Percentiles rank a stretch among this genome's conserved stretches.
Conservation (phyloP, 2,888 invertebrate species). For the Sminthurinus aureus region DNA sequence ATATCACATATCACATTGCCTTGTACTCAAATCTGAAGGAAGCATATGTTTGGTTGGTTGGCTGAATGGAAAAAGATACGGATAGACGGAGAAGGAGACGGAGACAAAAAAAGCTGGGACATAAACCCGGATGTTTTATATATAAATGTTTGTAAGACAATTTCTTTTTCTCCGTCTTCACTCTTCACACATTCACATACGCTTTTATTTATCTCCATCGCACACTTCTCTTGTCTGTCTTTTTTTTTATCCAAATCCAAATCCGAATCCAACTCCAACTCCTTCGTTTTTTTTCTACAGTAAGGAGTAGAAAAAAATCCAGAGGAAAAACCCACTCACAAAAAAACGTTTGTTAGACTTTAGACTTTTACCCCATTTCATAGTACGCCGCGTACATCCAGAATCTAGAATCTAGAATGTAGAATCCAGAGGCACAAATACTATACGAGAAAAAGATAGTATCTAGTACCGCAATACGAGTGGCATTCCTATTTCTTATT, state of each 20-base stretch:
- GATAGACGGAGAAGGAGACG: background rate
- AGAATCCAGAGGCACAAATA: background rate
- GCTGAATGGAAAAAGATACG: too few relatives aligned
- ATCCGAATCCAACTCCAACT: too few relatives aligned
- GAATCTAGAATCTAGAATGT: background rate
- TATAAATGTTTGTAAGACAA: too few relatives aligned
- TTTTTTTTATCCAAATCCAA: too few relatives aligned
- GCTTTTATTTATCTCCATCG: slow-evolving; percentile 11
- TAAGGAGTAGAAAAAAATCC: background rate
- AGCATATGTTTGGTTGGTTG: background rate
- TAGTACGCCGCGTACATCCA: background rate
- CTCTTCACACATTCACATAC: background rate
- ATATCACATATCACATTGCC: background rate
- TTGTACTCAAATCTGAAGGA: background rate
- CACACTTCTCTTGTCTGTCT: background rate
- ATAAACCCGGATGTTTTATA: background rate
- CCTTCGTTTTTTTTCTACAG: background rate
- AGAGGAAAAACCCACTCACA: background rate
- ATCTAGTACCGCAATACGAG: background rate
- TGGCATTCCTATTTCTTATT: background rate
- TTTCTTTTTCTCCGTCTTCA: too few relatives aligned
- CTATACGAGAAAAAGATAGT: background rate
- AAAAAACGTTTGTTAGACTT: background rate
- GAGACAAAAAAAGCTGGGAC: background rate
- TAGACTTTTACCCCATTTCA: background rate